A percentile compares a stretch with the other conserved stretches of the same genome.
Conservation (phyloP, 2,888 invertebrate genomes). For the Octodonta nipae region DNA sequence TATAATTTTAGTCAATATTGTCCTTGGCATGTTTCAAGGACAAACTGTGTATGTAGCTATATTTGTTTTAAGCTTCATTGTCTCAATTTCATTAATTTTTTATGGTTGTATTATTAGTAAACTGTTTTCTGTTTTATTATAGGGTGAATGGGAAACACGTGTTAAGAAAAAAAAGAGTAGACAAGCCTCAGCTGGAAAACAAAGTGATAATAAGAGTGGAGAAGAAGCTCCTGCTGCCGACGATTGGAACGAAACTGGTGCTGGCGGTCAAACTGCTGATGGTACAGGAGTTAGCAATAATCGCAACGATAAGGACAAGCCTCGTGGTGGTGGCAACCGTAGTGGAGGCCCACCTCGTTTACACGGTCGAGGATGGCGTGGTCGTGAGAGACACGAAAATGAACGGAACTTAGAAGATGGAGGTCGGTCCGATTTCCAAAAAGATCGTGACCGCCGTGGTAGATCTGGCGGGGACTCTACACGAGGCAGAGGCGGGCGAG, state of each 20-base stretch:
- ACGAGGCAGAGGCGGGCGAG: slow-evolving; percentile 25
- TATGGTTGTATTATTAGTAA: too few relatives aligned
- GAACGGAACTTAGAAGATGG: slow-evolving; percentile 30
- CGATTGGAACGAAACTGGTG: slow-evolving; percentile 24
- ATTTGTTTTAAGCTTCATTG: too few relatives aligned
- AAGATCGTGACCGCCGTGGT: slow-evolving; percentile 39
- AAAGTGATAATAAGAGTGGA: slow-evolving; percentile 17
- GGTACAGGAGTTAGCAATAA: slow-evolving; percentile 3
- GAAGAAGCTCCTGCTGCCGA: slow-evolving; percentile 17
- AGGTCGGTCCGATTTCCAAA: slow-evolving; percentile 4
- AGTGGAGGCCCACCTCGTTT: slow-evolving; percentile 29
- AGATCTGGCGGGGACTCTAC: slow-evolving; percentile 29
- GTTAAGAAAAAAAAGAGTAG: slow-evolving; percentile 76
- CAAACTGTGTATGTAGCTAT: too few relatives aligned
- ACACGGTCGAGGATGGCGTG: slow-evolving; percentile 28
- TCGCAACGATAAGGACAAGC: slow-evolving; percentile 16
- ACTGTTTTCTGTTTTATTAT: slow-evolving; percentile 12
- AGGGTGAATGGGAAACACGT: slow-evolving; percentile 75
- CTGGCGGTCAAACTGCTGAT: slow-evolving; percentile 4
- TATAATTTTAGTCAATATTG: too few relatives aligned
- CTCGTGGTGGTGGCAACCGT: slow-evolving; percentile 20
- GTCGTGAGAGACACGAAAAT: slow-evolving; percentile 32
- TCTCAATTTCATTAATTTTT: too few relatives aligned
- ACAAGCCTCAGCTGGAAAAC: slow-evolving; percentile 40
- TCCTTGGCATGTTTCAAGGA: too few relatives aligned